These are phyloP conservation scores for Dusona sp. DNA, from an alignment of 2,888 invertebrate genomes.

Conservation along the genomic window DNA sequence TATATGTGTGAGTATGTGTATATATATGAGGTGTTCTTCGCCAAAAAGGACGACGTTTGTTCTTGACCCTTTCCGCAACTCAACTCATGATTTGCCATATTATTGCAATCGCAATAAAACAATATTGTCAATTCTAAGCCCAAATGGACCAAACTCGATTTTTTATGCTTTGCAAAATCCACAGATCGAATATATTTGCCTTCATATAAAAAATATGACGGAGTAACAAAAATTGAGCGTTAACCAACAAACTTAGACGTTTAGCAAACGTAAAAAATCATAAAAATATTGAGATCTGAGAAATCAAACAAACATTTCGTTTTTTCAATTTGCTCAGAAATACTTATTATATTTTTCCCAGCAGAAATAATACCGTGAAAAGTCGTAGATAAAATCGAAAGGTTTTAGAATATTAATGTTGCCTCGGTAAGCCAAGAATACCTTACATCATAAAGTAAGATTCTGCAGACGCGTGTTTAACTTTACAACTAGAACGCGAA, in stretches of 20 bases:
- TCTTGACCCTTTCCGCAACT: neutral
- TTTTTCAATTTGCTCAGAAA: neutral
- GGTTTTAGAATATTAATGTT: neutral
- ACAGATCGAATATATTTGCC: neutral
- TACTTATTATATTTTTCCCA: neutral
- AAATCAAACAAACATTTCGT: no score
- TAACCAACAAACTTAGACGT: neutral
- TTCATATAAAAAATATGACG: neutral
- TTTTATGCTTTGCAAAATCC: neutral
- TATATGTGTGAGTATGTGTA: constrained; percentile 19
- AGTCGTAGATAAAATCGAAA: neutral
- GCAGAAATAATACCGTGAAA: neutral
- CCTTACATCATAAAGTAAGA: neutral
- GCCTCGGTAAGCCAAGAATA: neutral
- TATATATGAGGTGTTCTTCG: neutral
- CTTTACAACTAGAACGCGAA: neutral
- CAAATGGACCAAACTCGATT: neutral
- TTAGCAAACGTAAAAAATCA: neutral
- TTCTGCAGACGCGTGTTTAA: constrained; percentile 23
- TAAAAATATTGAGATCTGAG: neutral
- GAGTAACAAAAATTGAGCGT: no score
- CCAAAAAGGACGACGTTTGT: neutral
- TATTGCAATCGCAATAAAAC: neutral
- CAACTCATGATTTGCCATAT: neutral
- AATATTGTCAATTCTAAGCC: neutral